Conservation (phyloP, 2,113 vertebrate species). For the Sturnira hondurensis region DNA sequence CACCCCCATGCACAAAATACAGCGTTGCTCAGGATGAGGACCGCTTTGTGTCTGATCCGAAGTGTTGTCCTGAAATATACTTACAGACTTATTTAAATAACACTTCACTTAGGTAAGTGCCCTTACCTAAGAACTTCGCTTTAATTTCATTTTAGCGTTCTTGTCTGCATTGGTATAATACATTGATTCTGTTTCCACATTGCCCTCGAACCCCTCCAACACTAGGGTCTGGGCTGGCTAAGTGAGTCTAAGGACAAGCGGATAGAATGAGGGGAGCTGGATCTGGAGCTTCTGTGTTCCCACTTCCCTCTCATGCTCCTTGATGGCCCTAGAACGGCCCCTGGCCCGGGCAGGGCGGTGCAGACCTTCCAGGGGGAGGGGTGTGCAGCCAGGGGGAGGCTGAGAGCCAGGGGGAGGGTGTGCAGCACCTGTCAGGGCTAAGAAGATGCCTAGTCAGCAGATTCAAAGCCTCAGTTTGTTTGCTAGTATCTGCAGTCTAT, state of each 20-base stretch:
- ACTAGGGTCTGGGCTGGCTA: background rate
- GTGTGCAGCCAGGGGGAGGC: background rate
- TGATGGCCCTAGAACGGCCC: background rate
- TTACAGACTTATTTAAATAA: background rate
- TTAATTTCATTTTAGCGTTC: background rate
- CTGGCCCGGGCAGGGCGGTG: background rate
- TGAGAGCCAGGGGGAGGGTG: background rate
- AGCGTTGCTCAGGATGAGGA: background rate
- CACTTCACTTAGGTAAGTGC: background rate
- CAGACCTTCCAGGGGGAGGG: background rate
- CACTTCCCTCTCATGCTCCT: background rate
- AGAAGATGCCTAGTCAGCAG: background rate
- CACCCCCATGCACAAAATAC: fast-evolving
- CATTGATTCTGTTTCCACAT: background rate
- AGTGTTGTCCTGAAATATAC: background rate
- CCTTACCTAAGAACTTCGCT: background rate
- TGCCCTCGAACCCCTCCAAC: background rate
- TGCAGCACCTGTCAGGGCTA: background rate
- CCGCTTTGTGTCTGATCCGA: background rate
- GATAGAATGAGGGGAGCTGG: background rate
- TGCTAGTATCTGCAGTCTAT: background rate
- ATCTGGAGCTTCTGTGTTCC: background rate
- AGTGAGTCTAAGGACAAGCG: background rate
- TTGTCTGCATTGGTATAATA: background rate
- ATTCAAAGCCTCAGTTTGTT: background rate